These are phyloP conservation scores for Poeciliopsis gracilis DNA, from an alignment of 2,797 vertebrate species.

Conservation along the genomic window DNA sequence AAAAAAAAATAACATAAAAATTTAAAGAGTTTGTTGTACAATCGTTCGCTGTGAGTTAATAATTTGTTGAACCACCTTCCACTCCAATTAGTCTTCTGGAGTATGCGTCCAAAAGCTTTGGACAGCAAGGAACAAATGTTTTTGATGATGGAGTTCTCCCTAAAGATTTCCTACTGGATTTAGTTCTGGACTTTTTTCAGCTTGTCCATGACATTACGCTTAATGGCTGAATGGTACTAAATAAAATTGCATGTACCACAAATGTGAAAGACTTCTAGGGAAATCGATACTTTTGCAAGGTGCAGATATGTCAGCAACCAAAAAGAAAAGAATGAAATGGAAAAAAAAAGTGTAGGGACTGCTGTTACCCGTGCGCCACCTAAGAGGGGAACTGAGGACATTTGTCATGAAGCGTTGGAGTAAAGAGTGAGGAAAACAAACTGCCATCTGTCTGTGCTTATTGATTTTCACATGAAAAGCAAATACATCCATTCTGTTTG, in stretches of 20 bases:
- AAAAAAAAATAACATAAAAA: background rate
- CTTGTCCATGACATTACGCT: background rate
- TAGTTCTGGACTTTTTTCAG: background rate
- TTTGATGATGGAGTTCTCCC: background rate
- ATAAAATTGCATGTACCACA: background rate
- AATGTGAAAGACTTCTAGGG: background rate
- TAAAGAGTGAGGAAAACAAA: conserved; percentile 76
- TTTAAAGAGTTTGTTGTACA: background rate
- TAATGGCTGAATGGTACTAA: background rate
- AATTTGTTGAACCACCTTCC: background rate
- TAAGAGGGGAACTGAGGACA: conserved; percentile 59
- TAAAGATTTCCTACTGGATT: background rate
- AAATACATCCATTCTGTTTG: conserved; percentile 77
- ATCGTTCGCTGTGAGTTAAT: background rate
- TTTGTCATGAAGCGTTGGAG: conserved; percentile 69
- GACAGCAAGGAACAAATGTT: background rate
- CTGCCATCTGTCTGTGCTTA: conserved; percentile 75
- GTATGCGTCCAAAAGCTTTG: background rate
- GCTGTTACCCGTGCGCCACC: conserved; percentile 59
- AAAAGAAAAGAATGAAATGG: conserved; percentile 25
- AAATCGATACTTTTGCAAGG: conserved; percentile 22
- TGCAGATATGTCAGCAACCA: background rate
- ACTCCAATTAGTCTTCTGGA: background rate
- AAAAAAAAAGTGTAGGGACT: conserved; percentile 17
- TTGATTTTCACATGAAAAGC: conserved; percentile 80